Base-by-base conservation (phyloP, 2,113 vertebrate genomes). In the Chroicocephalus ridibundus region DNA sequence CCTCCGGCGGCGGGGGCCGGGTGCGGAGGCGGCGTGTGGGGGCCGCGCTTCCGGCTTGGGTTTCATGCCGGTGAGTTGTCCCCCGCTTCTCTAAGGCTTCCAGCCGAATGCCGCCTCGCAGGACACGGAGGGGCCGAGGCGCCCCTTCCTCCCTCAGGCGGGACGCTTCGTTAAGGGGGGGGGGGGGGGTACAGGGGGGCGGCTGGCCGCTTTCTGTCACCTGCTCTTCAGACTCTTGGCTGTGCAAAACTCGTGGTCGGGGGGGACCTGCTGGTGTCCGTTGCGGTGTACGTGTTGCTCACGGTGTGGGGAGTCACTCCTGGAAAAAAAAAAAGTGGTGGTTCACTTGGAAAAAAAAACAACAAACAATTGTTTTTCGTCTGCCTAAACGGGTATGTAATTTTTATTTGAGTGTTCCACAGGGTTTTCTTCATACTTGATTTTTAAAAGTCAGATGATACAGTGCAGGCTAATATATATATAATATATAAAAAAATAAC, bases 61-160 rank as follows among this genome's bases (percentile, higher is more conserved):
- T 5, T 49, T n/a, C 12, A 5, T 34, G 36, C 22, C 42, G 9
- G 4, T 2, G 61, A 17, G 74, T 2, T 4, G 81, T 29, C 31
- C 51, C 51, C 6, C 22, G 72, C 22, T 38, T 38, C 7, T 2
- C 1, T 34, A 2, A 18, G 46, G n/a, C 6, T 13, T 26, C 31
- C n/a, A 1, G 40, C 32, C 10, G n/a, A 21, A 1, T 5, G 42
- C n/a, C 10, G 62, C 47, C 27, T 8, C n/a, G 32, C 31, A 4
- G 52, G 58, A 15, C 22, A 3, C 17, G 18, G 22, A 5, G 44
- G 44, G 25, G 11, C 2, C 26, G n/a, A 4, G 49, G 62, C 6
- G 47, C 8, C 22, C 21, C 54, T 13, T 47, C 9, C n/a, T 6
- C 44, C 68, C 54, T 2, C 31, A 4, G 51, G 69, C 47, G 18